Conservation (phyloP, 2,797 vertebrate genomes). For the Acipenser transmontanus region DNA sequence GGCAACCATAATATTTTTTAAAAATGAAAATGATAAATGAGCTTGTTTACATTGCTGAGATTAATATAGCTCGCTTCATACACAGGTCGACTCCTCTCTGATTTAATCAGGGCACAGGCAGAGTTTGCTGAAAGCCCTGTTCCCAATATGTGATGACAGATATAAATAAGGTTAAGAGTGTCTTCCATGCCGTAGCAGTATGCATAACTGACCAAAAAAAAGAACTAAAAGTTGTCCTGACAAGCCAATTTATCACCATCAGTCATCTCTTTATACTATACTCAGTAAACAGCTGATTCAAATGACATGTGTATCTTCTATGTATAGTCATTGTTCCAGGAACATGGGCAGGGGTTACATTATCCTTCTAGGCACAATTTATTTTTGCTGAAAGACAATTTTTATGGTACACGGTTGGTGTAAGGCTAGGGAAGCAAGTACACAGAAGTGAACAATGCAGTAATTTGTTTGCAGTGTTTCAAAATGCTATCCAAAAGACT, state of each 20-base stretch:
- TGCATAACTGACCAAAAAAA: slow-evolving; percentile 23
- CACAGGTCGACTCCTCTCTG: slow-evolving; percentile 4
- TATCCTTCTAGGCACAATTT: slow-evolving; percentile 6
- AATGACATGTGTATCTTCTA: slow-evolving; percentile 7
- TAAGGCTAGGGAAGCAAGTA: too few species aligned
- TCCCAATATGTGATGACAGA: slow-evolving; percentile 16
- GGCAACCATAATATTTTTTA: background rate
- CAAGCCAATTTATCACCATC: slow-evolving; percentile 21
- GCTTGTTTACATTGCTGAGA: slow-evolving; percentile 9
- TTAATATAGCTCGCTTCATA: slow-evolving; percentile 16
- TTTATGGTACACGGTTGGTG: too few species aligned
- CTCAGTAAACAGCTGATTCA: slow-evolving; percentile 9
- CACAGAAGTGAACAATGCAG: too few species aligned
- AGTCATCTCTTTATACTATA: background rate
- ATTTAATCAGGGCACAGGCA: slow-evolving; percentile 11
- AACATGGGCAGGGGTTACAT: background rate
- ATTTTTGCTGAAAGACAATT: background rate
- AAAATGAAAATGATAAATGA: slow-evolving; percentile 10
- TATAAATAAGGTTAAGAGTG: slow-evolving; percentile 22
- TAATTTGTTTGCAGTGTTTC: too few species aligned
- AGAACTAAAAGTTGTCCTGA: slow-evolving; percentile 6
- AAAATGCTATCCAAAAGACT: too few species aligned
- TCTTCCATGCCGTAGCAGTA: slow-evolving; percentile 13
- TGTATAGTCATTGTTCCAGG: slow-evolving; percentile 9
- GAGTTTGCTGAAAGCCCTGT: slow-evolving; percentile 5